A percentile compares a stretch with the other conserved stretches of the same genome.
Evolutionary conservation across 2,888 invertebrate genomes (phyloP).

Genomic region (Aelia acuminata): DNA sequence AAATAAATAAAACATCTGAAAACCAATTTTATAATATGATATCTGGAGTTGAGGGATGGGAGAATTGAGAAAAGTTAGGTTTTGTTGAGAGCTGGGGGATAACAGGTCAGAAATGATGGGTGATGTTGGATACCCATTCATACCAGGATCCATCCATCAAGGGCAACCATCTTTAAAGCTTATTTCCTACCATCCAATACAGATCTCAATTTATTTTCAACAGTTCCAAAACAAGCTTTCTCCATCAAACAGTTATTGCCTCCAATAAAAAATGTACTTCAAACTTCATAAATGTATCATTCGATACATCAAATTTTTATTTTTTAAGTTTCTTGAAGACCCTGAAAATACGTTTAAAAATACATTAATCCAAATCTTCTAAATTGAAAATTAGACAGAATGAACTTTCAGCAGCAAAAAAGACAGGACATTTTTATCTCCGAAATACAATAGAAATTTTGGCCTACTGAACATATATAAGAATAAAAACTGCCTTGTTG

Average conservation of each 20-base stretch:
- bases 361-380: too few species aligned
- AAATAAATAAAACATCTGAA: background rate
- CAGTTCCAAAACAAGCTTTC: constrained; percentile 40
- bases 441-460: too few species aligned
- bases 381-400: too few species aligned
- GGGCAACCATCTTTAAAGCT: constrained; percentile 31
- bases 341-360: too few species aligned
- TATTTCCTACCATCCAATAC: constrained; percentile 19
- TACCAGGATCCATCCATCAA: background rate
- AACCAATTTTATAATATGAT: background rate
- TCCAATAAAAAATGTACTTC: background rate
- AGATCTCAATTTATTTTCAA: constrained; percentile 38
- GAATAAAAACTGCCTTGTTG: too few species aligned
- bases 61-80: constrained; percentile 15
- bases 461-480: too few species aligned
- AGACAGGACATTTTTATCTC: too few species aligned
- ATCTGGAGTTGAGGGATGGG: background rate
- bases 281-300: background rate
- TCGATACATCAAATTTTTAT: background rate
- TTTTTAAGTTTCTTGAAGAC: too few species aligned
- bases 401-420: too few species aligned
- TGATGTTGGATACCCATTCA: constrained; percentile 27
- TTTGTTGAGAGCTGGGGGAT: constrained; percentile 10
- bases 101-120: constrained; percentile 30
- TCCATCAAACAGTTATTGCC: constrained; percentile 2